Evolutionary conservation across 2,888 invertebrate species (phyloP).

Genomic region (Scrobipalpa costella): DNA sequence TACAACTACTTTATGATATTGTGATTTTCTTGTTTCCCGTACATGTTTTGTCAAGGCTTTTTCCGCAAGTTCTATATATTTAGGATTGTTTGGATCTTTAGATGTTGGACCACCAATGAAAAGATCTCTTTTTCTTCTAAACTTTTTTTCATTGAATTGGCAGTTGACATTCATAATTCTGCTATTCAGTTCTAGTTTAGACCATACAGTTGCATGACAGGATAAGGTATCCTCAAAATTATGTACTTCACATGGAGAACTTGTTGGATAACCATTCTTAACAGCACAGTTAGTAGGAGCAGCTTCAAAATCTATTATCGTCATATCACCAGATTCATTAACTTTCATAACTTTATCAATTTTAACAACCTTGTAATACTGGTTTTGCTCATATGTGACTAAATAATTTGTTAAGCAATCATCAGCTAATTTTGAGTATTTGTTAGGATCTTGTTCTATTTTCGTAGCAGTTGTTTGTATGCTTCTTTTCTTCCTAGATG

Average conservation of each 20-base stretch:
- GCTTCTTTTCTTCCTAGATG: conserved; percentile 20
- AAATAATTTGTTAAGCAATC: conserved; percentile 45
- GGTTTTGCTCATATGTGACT: conserved; percentile 30
- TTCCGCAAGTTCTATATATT: conserved; percentile 38
- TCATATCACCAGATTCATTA: conserved; percentile 66
- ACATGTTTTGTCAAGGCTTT: conserved; percentile 41
- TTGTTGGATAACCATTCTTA: conserved; percentile 26
- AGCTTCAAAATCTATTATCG: conserved; percentile 53
- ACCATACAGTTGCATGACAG: neutral
- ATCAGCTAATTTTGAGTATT: conserved; percentile 44
- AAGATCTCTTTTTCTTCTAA: conserved; percentile 30
- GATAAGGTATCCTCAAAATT: neutral
- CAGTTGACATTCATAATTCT: conserved; percentile 43
- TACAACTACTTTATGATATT: conserved; percentile 41
- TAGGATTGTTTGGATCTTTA: conserved; percentile 37
- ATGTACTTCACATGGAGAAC: neutral
- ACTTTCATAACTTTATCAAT: conserved; percentile 58
- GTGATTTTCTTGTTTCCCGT: conserved; percentile 25
- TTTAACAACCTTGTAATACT: conserved; percentile 42
- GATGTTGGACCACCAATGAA: conserved; percentile 30
- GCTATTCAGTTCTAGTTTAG: conserved; percentile 27
- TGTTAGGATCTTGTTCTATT: conserved; percentile 25
- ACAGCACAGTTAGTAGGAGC: conserved; percentile 57
- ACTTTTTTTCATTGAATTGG: conserved; percentile 29
- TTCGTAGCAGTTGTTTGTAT: neutral